Evolutionary conservation across 1,140 invertebrate genomes (phyloP), one percentile per base, ranked within the genome.

Genomic region (Ylistrum balloti): DNA sequence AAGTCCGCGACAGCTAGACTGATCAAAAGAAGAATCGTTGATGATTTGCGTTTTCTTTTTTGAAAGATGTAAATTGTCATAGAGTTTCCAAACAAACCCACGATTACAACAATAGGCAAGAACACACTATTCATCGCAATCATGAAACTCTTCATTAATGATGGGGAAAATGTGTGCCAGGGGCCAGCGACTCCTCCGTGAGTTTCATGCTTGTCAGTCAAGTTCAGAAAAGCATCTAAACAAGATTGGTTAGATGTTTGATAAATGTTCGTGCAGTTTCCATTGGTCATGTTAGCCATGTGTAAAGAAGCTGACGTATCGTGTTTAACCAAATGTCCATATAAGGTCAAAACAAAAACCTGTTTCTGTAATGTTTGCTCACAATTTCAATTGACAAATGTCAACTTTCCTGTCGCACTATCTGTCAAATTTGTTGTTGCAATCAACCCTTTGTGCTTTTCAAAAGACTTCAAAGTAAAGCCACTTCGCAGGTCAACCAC

Each of bases 81-180:
- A 28, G 56, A 5, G 22, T 74, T 74, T 28, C 56, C 56, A 5
- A 74, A 0, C 56, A 74, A 28, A 28, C 56, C 56, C 1, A 74
- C n/a, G 3, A 74, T 5, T 7, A 74, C 56, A 74, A 74, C 22
- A 5, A 74, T 28, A n/a, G 56, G 56, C 13, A 74, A 28, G 28
- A 74, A 74, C n/a, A 28, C 56, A 74, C 56, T 74, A n/a, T 74
- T 74, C 56, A 74, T 74, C 0, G 56, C 56, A n/a, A 74, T 74
- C 9, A 74, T 17, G 56, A 74, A 74, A 74, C n/a, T 74, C 13
- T 74, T 74, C 56, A 74, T 74, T 28, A 74, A 28, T 5, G n/a
- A n/a, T 1, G 17, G 9, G 1, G 56, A 17, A 74, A 74, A 74
- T 17, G 17, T 74, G 22, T n/a, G 56, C 3, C 22, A 17, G n/a